phyloP scores from a whole-genome alignment of 2,113 vertebrate genomes.

The Okapia johnstoni region DNA sequence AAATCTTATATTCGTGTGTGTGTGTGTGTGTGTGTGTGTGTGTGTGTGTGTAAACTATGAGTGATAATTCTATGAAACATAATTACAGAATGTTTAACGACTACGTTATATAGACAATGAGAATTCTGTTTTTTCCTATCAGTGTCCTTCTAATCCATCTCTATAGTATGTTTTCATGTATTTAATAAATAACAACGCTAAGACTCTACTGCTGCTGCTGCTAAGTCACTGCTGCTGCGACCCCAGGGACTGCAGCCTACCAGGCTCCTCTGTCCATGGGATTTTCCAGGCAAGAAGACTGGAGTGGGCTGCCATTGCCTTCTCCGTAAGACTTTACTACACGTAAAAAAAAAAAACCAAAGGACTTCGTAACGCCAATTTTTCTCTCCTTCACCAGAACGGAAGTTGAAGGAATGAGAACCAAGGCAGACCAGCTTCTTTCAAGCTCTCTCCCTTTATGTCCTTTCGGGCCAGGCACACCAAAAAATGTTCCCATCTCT shows the following conservation, averaged over 20 bases:
- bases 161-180: not conserved
- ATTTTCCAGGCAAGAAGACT: no score
- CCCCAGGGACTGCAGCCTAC: no score
- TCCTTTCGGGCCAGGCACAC: not conserved
- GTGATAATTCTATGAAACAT: not conserved
- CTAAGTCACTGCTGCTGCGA: no score
- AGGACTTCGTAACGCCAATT: not conserved
- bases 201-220: not conserved
- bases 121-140: not conserved
- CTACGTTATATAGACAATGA: not conserved
- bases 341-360: not conserved
- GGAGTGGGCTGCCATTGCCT: no score
- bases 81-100: not conserved
- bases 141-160: not conserved
- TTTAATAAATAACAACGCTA: not conserved
- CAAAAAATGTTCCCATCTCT: not conserved
- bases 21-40: not conserved
- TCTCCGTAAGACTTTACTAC: not conserved
- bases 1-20: not conserved
- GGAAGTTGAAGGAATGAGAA: not conserved
- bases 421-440: not conserved
- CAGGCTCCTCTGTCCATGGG: no score
- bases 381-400: not conserved
- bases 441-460: not conserved
- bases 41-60: not conserved